Conservation (phyloP, 2,113 vertebrate species). For the Todiramphus chloris region DNA sequence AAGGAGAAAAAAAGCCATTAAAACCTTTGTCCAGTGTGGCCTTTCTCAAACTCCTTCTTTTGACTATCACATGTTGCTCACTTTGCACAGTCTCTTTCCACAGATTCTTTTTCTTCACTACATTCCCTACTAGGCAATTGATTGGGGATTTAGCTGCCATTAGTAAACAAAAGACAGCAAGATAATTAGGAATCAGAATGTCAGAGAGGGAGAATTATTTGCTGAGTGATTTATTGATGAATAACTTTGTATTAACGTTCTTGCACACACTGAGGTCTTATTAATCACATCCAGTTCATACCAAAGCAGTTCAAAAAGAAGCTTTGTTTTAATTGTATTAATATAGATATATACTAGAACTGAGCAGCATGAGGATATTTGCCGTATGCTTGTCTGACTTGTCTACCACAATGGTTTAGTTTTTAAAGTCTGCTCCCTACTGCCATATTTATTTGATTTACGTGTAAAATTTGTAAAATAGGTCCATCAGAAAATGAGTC, state of each 20-base stretch:
- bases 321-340: not conserved
- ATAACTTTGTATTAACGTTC: conserved; percentile 53
- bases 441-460: conserved; percentile 54
- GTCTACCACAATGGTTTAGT: not conserved
- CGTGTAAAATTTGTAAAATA: conserved; percentile 36
- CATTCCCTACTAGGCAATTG: conserved; percentile 18
- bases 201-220: conserved; percentile 63
- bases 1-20: not conserved
- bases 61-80: not conserved
- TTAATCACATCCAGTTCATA: conserved; percentile 46
- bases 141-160: conserved; percentile 44
- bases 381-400: not conserved
- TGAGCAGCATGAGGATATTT: not conserved
- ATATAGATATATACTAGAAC: not conserved
- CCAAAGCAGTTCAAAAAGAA: conserved; percentile 22
- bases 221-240: conserved; percentile 68
- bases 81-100: not conserved
- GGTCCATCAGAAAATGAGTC: conserved; percentile 36
- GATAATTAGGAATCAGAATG: conserved; percentile 60
- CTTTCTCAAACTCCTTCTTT: not conserved
- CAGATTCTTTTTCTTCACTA: not conserved
- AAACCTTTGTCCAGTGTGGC: not conserved
- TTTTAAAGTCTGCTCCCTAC: conserved; percentile 12
- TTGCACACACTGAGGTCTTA: not conserved
- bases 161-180: conserved; percentile 47